Base-by-base conservation (phyloP, 2,888 invertebrate genomes). In the Troides helena region DNA sequence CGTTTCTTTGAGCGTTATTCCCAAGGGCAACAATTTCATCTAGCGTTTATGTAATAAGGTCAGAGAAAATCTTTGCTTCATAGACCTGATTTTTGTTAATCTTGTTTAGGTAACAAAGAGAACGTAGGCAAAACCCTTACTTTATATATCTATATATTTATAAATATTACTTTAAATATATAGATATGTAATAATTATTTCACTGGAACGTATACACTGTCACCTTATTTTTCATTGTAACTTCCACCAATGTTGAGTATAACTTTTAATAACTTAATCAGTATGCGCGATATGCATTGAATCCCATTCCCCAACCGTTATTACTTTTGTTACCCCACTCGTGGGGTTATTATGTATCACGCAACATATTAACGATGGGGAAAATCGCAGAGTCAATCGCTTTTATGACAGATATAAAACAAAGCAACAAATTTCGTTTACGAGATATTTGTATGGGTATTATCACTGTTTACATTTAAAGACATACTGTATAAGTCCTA, bases 241-340 rank as follows among this genome's bases (percentile, higher is more conserved):
- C 14, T 14, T 50, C 12, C 14, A 50, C 50, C 50, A 14, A 18
- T 5, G 5, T 50, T 18, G 50, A 50, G 50, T 50, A 5, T 4
- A 50, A 50, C 50, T 50, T 1, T 17, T 69, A 69, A 69, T 66
- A 39, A 69, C 65, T 50, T 59, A 63, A 68, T 70, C 65, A 66
- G 66, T 64, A 64, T 68, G 65, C 68, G 64, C 59, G 36, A 25
- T 50, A 57, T 36, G 21, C 58, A 57, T 62, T 66, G 58, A 66
- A 30, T 67, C 43, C 64, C 59, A 59, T 67, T 64, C 59, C 50
- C 46, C 39, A 72, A 69, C 71, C 66, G 70, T 71, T 67, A 72
- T 72, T 70, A 67, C 71, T 71, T 66, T 60, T 59, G 50, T 46
- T 61, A 62, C 70, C 72, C 67, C 61, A 65, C 63, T 68, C 66